A percentile compares a stretch with the other conserved stretches of the same genome.
These are phyloP conservation scores for Zaprionus davidi DNA, from an alignment of 1,140 invertebrate species.

Conservation along the genomic window DNA sequence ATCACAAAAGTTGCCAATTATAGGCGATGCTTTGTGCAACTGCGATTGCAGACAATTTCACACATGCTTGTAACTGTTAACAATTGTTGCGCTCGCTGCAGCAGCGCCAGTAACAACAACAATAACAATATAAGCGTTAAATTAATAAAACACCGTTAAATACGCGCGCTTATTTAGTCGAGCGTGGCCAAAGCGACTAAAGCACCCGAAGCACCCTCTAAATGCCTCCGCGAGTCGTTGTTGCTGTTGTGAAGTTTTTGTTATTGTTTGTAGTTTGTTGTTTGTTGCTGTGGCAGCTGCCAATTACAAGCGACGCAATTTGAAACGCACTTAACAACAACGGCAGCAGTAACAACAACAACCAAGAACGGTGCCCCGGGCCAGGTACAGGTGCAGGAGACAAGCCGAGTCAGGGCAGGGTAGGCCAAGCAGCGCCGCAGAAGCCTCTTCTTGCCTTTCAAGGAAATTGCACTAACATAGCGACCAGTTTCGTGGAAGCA, in stretches of 20 bases:
- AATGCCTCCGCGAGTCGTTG: not conserved
- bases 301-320: constrained; percentile 28
- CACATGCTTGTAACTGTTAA: constrained; percentile 40
- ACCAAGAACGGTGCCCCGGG: not conserved
- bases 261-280: constrained; percentile 7
- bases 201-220: not conserved
- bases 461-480: constrained; percentile 1
- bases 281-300: constrained; percentile 30
- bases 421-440: not conserved
- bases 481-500: not conserved
- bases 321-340: constrained; percentile 36
- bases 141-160: constrained; percentile 56
- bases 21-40: constrained; percentile 20
- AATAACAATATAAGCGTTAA: constrained; percentile 25
- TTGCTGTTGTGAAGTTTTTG: constrained; percentile 23
- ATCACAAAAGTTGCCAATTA: constrained; percentile 27
- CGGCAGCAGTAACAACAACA: constrained; percentile 13
- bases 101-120: not conserved
- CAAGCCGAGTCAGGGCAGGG: not conserved
- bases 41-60: constrained; percentile 46
- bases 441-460: not conserved
- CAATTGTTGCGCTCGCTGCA: constrained; percentile 27
- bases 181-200: constrained; percentile 36
- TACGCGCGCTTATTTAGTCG: constrained; percentile 40
- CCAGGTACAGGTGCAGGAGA: not conserved